Evolutionary conservation across 2,888 invertebrate genomes (phyloP).

Genomic region (Trichogramma evanescens): DNA sequence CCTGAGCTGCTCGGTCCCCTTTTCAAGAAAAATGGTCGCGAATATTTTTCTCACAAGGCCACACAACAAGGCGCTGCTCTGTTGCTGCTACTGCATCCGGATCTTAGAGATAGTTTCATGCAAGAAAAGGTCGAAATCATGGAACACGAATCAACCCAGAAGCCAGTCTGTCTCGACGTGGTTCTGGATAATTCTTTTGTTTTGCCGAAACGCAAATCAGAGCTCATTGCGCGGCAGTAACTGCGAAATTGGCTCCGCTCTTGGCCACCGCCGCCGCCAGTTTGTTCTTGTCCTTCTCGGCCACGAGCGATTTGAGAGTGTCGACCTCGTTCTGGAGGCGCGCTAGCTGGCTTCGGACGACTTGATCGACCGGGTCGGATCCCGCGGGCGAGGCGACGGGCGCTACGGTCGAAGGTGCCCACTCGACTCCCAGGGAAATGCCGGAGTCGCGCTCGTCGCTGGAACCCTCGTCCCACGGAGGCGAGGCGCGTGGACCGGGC

Average conservation of each 20-base stretch:
- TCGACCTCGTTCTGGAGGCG: slow-evolving; percentile 87
- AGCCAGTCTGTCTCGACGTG: slow-evolving; percentile 16
- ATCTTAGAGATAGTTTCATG: slow-evolving; percentile 18
- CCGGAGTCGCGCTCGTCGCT: slow-evolving; percentile 87
- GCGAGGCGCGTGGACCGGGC: slow-evolving; percentile 70
- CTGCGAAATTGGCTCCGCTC: too few species aligned
- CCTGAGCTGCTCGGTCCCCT: too few species aligned
- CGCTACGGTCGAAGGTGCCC: slow-evolving; percentile 46
- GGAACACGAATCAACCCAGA: background rate
- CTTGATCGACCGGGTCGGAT: slow-evolving; percentile 68
- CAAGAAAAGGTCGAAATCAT: background rate
- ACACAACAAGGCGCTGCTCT: background rate
- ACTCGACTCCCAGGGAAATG: slow-evolving; percentile 73
- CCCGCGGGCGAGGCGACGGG: slow-evolving; percentile 38
- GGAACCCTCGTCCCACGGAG: slow-evolving; percentile 84
- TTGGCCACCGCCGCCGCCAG: background rate
- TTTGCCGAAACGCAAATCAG: background rate
- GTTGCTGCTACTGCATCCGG: slow-evolving; percentile 8
- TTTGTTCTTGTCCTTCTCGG: slow-evolving; percentile 44
- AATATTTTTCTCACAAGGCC: too few species aligned
- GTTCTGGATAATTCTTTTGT: background rate
- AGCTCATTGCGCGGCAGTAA: background rate
- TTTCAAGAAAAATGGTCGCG: too few species aligned
- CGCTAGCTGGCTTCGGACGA: slow-evolving; percentile 62
- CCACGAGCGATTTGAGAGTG: slow-evolving; percentile 76